These are phyloP conservation scores for Drosophila buzzatii DNA, from an alignment of 2,888 invertebrate species.

Conservation along the genomic window DNA sequence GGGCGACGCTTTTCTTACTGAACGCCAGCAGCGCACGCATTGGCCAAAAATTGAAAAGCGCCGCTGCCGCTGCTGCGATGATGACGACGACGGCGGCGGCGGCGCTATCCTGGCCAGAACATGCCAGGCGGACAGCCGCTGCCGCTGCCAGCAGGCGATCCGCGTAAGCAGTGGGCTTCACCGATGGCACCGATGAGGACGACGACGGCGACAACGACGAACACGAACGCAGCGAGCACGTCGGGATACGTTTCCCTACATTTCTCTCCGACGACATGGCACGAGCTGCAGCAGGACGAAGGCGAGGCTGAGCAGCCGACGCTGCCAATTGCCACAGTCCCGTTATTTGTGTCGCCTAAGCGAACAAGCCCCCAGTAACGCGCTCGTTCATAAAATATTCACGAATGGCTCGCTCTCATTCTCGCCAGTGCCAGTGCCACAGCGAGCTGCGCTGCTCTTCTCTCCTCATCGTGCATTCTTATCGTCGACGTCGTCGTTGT, in stretches of 20 bases:
- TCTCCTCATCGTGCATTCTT: conserved; percentile 33
- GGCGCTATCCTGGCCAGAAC: conserved; percentile 63
- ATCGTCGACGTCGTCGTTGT: conserved; percentile 29
- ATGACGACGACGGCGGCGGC: conserved; percentile 41
- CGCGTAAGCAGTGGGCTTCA: conserved; percentile 53
- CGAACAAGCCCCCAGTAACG: conserved; percentile 59
- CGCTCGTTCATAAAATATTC: conserved; percentile 79
- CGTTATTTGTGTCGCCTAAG: conserved; percentile 57
- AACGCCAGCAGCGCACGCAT: conserved; percentile 81
- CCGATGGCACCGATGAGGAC: conserved; percentile 45
- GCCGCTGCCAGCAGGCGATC: conserved; percentile 54
- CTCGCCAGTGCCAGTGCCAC: conserved; percentile 65
- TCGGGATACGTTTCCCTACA: conserved; percentile 73
- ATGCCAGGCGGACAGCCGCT: conserved; percentile 42
- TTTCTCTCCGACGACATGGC: conserved; percentile 60
- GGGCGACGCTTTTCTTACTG: conserved; percentile 86
- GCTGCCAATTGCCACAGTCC: conserved; percentile 56
- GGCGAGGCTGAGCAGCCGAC: conserved; percentile 48
- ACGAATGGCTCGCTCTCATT: conserved; percentile 81
- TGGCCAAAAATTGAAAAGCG: conserved; percentile 70
- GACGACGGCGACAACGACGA: conserved; percentile 39
- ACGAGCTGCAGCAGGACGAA: conserved; percentile 25
- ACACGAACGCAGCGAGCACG: conserved; percentile 42
- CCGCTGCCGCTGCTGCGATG: conserved; percentile 49
- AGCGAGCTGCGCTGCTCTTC: conserved; percentile 45